phyloP scores from a whole-genome alignment of 2,113 vertebrate species.

The Maylandia zebra region DNA sequence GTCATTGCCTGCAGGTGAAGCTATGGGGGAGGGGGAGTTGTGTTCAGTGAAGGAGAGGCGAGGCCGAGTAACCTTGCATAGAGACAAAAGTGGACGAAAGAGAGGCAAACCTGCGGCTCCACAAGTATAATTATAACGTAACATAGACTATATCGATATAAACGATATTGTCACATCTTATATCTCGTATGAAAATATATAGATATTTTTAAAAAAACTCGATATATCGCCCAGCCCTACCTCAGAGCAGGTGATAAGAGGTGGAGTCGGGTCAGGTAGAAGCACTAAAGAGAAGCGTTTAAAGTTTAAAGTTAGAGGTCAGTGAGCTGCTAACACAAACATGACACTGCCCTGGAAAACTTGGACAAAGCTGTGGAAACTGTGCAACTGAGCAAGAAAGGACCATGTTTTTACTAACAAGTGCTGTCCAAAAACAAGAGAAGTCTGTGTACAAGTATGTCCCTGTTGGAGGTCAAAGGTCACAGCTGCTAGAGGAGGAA shows the following conservation, averaged over 20 bases:
- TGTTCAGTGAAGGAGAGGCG: too few relatives aligned
- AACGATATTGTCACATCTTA: too few relatives aligned
- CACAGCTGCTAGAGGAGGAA: conserved; percentile 52
- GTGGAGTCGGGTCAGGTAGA: not conserved
- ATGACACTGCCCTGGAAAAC: not conserved
- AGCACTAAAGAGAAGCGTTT: not conserved
- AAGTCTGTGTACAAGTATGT: not conserved
- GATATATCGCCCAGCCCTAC: too few relatives aligned
- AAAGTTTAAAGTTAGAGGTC: not conserved
- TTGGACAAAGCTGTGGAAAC: conserved; percentile 40
- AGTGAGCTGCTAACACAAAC: conserved; percentile 4
- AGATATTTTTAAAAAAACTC: too few relatives aligned
- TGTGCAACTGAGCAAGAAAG: not conserved
- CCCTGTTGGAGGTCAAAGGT: conserved; percentile 21
- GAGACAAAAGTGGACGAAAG: too few relatives aligned
- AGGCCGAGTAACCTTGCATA: too few relatives aligned
- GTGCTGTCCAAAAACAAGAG: conserved; percentile 8
- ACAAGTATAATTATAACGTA: too few relatives aligned
- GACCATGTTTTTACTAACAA: conserved; percentile 22
- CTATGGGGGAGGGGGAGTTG: too few relatives aligned
- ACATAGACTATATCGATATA: too few relatives aligned
- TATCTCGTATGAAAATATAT: too few relatives aligned
- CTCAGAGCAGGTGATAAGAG: not conserved
- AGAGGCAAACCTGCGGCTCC: too few relatives aligned
- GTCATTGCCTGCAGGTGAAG: too few relatives aligned